Conservation (phyloP, 2,888 invertebrate species). For the Agrypnus murinus region DNA sequence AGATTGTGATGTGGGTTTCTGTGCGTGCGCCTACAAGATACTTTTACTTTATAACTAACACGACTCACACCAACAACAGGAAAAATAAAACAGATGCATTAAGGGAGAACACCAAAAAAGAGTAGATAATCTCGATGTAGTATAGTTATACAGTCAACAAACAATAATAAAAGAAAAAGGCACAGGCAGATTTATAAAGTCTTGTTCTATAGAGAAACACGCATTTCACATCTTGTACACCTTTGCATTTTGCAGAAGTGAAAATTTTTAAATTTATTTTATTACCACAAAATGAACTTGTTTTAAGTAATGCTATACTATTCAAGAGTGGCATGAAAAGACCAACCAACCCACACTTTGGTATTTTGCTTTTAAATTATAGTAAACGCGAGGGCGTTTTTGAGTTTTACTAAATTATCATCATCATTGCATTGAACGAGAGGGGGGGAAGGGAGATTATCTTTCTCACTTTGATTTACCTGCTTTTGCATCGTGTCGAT, state of each 20-base stretch:
- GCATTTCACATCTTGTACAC: constrained; percentile 35
- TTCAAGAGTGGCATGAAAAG: constrained; percentile 8
- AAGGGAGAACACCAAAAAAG: constrained; percentile 11
- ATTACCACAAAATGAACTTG: constrained; percentile 26
- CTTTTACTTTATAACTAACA: too few species aligned
- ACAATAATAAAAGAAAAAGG: constrained; percentile 28
- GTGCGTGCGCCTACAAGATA: too few species aligned
- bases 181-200: constrained; percentile 37
- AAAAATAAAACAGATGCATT: constrained; percentile 35
- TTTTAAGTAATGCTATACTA: not conserved
- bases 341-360: constrained; percentile 22
- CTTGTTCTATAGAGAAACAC: constrained; percentile 22
- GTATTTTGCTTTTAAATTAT: too few species aligned
- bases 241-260: not conserved
- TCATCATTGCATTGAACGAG: too few species aligned
- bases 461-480: too few species aligned
- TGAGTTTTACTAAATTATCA: too few species aligned
- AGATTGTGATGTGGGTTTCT: too few species aligned
- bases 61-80: constrained; percentile 5
- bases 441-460: too few species aligned
- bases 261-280: constrained; percentile 25
- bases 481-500: too few species aligned
- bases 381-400: too few species aligned
- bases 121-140: not conserved
- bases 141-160: not conserved